phyloP scores from a whole-genome alignment of 2,797 vertebrate species.

The Anabas testudineus region DNA sequence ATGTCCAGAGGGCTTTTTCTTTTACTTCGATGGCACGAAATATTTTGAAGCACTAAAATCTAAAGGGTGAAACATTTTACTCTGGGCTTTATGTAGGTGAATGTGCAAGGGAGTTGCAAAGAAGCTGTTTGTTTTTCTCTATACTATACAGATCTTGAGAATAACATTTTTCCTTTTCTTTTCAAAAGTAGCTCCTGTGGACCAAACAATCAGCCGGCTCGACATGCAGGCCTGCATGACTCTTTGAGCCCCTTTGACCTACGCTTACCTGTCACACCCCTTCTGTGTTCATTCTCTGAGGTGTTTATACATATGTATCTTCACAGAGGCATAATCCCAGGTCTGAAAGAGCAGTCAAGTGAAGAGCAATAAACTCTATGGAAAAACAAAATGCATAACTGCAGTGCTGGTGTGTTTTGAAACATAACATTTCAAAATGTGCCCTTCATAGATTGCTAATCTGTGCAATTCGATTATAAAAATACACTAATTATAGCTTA shows the following conservation, averaged over 20 bases:
- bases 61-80: not conserved
- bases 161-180: not conserved
- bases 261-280: not conserved
- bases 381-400: not conserved
- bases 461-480: no score
- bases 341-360: not conserved
- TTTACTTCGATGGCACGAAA: not conserved
- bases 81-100: not conserved
- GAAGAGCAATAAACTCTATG: not conserved
- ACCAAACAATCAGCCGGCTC: not conserved
- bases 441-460: no score
- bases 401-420: no score
- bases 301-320: not conserved
- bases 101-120: not conserved
- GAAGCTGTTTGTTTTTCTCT: not conserved
- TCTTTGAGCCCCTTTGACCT: not conserved
- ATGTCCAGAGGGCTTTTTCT: not conserved
- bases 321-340: not conserved
- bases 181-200: not conserved
- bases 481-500: no score
- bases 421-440: no score
- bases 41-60: conserved; percentile 1
- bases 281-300: not conserved
- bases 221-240: not conserved
- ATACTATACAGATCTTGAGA: no score